Conservation (phyloP, 2,113 vertebrate genomes). For the Osmerus mordax region DNA sequence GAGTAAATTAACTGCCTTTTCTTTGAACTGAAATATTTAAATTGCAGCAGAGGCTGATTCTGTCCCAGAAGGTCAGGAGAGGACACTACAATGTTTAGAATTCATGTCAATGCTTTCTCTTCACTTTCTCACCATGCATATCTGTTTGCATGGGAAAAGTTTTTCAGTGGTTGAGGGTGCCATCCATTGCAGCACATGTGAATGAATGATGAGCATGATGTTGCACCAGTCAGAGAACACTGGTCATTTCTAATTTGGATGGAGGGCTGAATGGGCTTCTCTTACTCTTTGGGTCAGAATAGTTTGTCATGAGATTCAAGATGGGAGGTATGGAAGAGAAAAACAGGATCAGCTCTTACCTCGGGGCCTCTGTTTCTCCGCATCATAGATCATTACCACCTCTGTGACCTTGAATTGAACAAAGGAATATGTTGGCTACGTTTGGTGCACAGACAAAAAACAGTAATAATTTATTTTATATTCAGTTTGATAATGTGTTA, state of each 20-base stretch:
- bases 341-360: slow-evolving; percentile 96
- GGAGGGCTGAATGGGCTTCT: slow-evolving; percentile 20
- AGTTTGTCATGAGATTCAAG: slow-evolving; percentile 96
- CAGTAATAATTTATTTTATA: not conserved
- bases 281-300: slow-evolving; percentile 74
- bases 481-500: not conserved
- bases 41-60: slow-evolving; percentile 27
- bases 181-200: slow-evolving; percentile 4
- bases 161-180: slow-evolving; percentile 19
- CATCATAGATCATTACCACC: slow-evolving; percentile 99
- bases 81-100: slow-evolving; percentile 23
- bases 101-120: slow-evolving; percentile 30
- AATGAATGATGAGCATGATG: slow-evolving; percentile 3
- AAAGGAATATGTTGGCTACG: slow-evolving; percentile 38
- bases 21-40: not conserved
- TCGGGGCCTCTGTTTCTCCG: slow-evolving; percentile 99
- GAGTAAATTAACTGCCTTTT: not conserved
- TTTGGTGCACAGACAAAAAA: not conserved
- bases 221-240: slow-evolving; percentile 13
- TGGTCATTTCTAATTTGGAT: not conserved
- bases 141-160: slow-evolving; percentile 3
- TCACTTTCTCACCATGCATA: slow-evolving; percentile 35
- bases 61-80: slow-evolving; percentile 17
- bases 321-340: slow-evolving; percentile 69
- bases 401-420: slow-evolving; percentile 91